Evolutionary conservation across 2,888 invertebrate genomes (phyloP), one percentile per base, ranked within the genome.

Genomic region (Leptinotarsa peninsularis): DNA sequence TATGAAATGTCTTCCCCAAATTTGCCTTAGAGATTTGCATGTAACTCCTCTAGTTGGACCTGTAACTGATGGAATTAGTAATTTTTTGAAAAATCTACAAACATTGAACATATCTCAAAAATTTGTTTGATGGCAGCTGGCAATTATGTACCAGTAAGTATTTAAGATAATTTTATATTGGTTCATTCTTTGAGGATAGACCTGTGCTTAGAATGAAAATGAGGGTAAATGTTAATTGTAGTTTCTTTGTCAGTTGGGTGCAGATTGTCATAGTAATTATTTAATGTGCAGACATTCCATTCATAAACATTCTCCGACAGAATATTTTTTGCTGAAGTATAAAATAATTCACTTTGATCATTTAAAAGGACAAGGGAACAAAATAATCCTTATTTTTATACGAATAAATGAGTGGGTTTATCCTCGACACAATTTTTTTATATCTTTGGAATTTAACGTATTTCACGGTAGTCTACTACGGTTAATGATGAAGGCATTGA

Each of bases 11-110:
- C 83, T 83, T 83, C 83, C 83, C 83, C 80, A 78, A 78, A 80
- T 82, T 81, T 83, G 83, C 83, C 83, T 83, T 83, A 82, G 82
- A 80, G 74, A 80, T 79, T 76, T 82, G 81, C 80, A 80, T 83
- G 80, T 74, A 72, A 78, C 18, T 71, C 79, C 79, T 73, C 70
- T 63, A 54, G 54, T 66, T 66, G 70, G 27, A 63, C n/a, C 69
- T 56, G 43, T 52, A 18, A 69, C 69, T 69, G 58, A 21, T 23
- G 70, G 70, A 58, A 70, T 70, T 70, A 49, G 58, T 70, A 49
- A 58, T 58, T 58, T 58, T 58, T 56, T 70, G 15, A 70, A 70
- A 49, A 15, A 43, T 70, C 58, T 58, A 43, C 43, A 58, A 70
- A 58, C 49, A 49, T 70, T 58, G 23, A 58, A 70, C 70, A 70